Evolutionary conservation across 2,797 vertebrate genomes (phyloP).

Genomic region (Sphenopsis melanotis): DNA sequence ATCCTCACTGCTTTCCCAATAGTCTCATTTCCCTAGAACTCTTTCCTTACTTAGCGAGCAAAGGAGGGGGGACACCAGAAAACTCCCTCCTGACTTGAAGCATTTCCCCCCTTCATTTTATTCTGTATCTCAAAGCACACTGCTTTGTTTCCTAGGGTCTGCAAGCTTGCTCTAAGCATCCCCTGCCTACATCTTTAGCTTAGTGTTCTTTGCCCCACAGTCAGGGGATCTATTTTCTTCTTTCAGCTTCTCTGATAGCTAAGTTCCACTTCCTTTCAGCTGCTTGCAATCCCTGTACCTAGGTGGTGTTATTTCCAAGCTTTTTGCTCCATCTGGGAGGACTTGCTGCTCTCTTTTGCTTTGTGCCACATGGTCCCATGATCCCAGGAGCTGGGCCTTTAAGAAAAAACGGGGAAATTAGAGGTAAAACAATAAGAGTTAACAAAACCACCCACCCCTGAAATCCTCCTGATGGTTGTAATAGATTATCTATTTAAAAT

Average conservation of each 20-base stretch:
- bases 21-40: not conserved
- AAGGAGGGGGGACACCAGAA: not conserved
- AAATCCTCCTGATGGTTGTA: conserved; percentile 48
- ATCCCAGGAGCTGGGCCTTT: conserved; percentile 17
- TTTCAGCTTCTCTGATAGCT: not conserved
- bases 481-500: conserved; percentile 61
- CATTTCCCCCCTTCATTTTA: accelerated
- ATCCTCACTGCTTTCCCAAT: not conserved
- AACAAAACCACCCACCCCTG: conserved; percentile 36
- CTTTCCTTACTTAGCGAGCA: not conserved
- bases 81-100: not conserved
- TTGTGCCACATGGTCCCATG: not conserved
- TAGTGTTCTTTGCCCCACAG: not conserved
- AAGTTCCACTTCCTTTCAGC: not conserved
- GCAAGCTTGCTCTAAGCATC: not conserved
- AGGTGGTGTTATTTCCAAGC: not conserved
- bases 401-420: conserved; percentile 11
- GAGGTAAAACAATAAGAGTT: conserved; percentile 23
- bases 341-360: not conserved
- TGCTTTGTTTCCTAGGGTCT: not conserved
- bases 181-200: not conserved
- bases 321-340: not conserved
- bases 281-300: not conserved
- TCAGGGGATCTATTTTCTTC: not conserved
- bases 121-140: not conserved